phyloP scores from a whole-genome alignment of 30 jellyfish, hydroid and myxozoan genomes.

The Pelagia noctiluca region DNA sequence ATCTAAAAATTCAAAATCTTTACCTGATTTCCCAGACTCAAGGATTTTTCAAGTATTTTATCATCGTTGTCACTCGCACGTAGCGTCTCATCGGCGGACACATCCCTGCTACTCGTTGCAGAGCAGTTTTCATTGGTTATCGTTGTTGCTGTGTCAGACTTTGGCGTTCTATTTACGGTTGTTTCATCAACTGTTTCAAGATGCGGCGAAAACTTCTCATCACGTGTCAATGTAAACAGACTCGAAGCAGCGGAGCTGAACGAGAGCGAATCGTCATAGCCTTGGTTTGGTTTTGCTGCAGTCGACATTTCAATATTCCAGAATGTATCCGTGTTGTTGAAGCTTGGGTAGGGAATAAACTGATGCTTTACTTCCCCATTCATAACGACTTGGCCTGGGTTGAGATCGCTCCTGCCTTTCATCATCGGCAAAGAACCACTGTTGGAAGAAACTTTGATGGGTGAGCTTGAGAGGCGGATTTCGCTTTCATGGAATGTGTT shows the following conservation, averaged over 20 bases:
- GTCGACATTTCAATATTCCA: constrained; percentile 72
- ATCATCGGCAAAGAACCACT: constrained; percentile 7
- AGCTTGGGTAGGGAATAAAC: constrained; percentile 65
- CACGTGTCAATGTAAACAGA: constrained; percentile 61
- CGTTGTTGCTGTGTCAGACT: constrained; percentile 15
- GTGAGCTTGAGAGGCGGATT: constrained; percentile 63
- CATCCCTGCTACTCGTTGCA: background rate
- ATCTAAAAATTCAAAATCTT: too few relatives aligned
- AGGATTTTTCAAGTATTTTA: background rate
- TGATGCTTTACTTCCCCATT: constrained; percentile 68
- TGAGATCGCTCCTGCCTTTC: constrained; percentile 29
- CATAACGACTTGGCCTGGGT: constrained; percentile 71
- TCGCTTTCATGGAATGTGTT: constrained; percentile 73
- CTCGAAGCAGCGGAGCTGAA: constrained; percentile 67
- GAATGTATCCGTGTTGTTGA: constrained; percentile 53
- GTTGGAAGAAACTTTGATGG: constrained; percentile 27
- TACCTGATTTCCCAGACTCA: too few relatives aligned
- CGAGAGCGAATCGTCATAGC: constrained; percentile 52
- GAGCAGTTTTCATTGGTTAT: constrained; percentile 12
- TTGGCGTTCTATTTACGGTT: constrained; percentile 30
- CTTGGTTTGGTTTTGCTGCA: background rate
- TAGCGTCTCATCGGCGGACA: background rate
- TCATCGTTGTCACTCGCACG: constrained; percentile 1
- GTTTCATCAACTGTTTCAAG: constrained; percentile 43
- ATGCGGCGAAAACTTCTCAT: constrained; percentile 55